These are phyloP conservation scores for Galleria mellonella DNA, from an alignment of 1,140 invertebrate genomes.

Conservation along the genomic window DNA sequence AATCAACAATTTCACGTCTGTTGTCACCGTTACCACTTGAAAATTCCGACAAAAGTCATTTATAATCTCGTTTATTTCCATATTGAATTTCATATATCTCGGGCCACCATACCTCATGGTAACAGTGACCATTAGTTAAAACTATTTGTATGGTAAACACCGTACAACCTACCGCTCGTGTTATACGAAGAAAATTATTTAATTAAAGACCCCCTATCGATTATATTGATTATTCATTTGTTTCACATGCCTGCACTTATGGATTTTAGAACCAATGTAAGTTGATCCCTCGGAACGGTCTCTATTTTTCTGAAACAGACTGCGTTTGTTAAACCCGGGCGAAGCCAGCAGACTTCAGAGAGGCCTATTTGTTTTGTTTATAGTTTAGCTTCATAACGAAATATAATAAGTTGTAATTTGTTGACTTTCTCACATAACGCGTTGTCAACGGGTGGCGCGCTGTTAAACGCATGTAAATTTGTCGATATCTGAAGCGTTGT, in stretches of 20 bases:
- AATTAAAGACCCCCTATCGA: conserved; percentile 38
- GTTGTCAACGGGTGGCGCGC: conserved; percentile 24
- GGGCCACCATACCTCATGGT: conserved; percentile 22
- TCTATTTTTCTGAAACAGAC: background rate
- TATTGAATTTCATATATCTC: conserved; percentile 36
- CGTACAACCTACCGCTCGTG: conserved; percentile 9
- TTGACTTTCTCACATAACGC: conserved; percentile 26
- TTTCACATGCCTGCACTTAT: conserved; percentile 3
- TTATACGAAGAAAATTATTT: conserved; percentile 35
- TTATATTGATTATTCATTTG: conserved; percentile 27
- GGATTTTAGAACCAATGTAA: conserved; percentile 1
- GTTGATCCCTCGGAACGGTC: background rate
- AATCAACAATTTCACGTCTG: conserved; percentile 5
- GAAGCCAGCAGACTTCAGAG: background rate
- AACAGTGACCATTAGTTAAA: conserved; percentile 23
- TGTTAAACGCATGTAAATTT: background rate
- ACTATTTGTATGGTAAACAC: conserved; percentile 43
- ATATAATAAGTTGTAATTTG: conserved; percentile 24
- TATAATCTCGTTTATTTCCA: conserved; percentile 32
- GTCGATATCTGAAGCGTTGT: background rate
- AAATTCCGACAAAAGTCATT: conserved; percentile 20
- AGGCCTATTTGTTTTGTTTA: conserved; percentile 8
- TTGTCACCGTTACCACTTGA: conserved; percentile 13
- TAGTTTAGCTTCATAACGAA: conserved; percentile 6
- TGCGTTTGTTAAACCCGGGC: too few relatives aligned